Evolutionary conservation across 1,140 invertebrate genomes (phyloP), one percentile per base, ranked within the genome.

Genomic region (Heliothis virescens): DNA sequence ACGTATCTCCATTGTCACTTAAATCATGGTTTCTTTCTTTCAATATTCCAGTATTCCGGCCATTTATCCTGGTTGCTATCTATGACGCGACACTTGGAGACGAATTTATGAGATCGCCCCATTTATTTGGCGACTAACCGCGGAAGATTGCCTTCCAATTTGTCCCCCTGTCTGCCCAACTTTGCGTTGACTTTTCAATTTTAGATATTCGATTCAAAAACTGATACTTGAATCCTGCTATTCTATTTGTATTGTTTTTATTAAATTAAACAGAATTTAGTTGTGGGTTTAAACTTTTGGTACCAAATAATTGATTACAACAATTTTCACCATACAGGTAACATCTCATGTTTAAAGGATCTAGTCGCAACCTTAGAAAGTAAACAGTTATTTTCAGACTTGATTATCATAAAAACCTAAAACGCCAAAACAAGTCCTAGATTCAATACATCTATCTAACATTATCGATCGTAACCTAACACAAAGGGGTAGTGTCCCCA

Each of bases 151-250:
- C 16, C 67, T 48, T 67, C 63, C 16, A 48, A 67, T 67, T 18
- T 48, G 16, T 67, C 63, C 18, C 52, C 12, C 21, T 41, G 21
- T 52, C 3, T 16, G 15, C 12, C 67, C 12, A 53, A 53, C 11
- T 71, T 71, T 71, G 48, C 29, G 67, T 71, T 71, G 67, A 71
- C 67, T 71, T 71, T 50, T 52, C 67, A 47, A 67, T 67, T 67
- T 16, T 21, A 48, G 41, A 50, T 18, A 53, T 71, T 53, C 52
- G 63, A n/a, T 41, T 63, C 26, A n/a, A 41, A 63, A 41, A 41
- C 34, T 41, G 34, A 41, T 41, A 41, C 4, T 41, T 41, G 9
- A 26, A 41, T 9, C 34, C 9, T 41, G 34, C 5, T 41, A 41
- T 41, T 41, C 5, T 57, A 18, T 57, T 57, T 18, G 21, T 26